A percentile compares a stretch with the other conserved stretches of the same genome.
Conservation (phyloP, 2,888 invertebrate species). For the Xanthia togata region DNA sequence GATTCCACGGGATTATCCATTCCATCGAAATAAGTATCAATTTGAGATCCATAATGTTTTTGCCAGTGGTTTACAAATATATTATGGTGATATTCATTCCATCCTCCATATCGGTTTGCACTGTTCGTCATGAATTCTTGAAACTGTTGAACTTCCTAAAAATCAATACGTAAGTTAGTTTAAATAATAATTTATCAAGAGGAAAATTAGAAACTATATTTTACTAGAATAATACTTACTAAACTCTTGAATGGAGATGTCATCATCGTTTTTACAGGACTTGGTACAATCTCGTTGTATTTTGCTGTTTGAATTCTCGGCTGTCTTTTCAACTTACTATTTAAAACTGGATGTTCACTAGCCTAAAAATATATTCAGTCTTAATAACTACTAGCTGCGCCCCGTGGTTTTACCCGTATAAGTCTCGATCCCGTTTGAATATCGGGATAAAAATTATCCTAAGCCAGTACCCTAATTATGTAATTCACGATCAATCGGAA, state of each 20-base stretch:
- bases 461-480: no score
- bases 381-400: background rate
- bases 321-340: constrained; percentile 56
- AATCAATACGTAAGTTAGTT: background rate
- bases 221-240: constrained; percentile 71
- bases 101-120: constrained; percentile 89
- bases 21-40: constrained; percentile 35
- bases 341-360: constrained; percentile 55
- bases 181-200: background rate
- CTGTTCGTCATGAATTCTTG: constrained; percentile 88
- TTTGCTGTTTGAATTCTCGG: constrained; percentile 68
- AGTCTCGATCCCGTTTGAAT: no score
- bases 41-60: constrained; percentile 72
- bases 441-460: no score
- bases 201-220: background rate
- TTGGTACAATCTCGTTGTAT: constrained; percentile 80
- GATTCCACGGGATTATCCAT: constrained; percentile 39
- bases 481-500: no score
- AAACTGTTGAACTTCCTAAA: constrained; percentile 89
- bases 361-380: constrained; percentile 59
- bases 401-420: no score
- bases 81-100: constrained; percentile 90
- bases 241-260: constrained; percentile 81
- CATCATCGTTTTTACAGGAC: constrained; percentile 82
- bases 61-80: constrained; percentile 87